A percentile compares a stretch with the other conserved stretches of the same genome.
phyloP scores from a whole-genome alignment of 64 coral and sea anemone genomes.

The Montipora capricornis region DNA sequence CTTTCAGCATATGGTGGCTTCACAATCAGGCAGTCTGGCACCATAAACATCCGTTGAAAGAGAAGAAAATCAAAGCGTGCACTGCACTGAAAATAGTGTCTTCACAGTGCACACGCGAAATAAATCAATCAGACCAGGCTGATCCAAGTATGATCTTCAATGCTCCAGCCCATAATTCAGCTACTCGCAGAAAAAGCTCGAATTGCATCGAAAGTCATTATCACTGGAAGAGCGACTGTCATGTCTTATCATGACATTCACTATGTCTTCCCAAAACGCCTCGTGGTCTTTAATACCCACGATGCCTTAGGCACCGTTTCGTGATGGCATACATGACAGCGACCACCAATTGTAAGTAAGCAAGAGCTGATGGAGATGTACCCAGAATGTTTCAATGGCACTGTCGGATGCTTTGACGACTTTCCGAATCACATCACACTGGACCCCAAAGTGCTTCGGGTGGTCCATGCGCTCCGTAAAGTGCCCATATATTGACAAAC shows the following conservation, averaged over 20 bases:
- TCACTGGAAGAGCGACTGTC: too few species aligned
- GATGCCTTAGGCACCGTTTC: too few species aligned
- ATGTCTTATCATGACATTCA: too few species aligned
- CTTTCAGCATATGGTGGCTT: too few species aligned
- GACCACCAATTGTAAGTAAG: too few species aligned
- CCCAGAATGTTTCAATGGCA: too few species aligned
- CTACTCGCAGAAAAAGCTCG: not conserved
- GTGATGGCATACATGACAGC: too few species aligned
- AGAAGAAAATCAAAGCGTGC: conserved; percentile 11
- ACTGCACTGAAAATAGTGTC: conserved; percentile 28
- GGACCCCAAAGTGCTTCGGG: not conserved
- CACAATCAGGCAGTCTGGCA: not conserved
- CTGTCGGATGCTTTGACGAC: conserved; percentile 17
- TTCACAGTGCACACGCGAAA: not conserved
- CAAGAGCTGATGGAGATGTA: too few species aligned
- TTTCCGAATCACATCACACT: conserved; percentile 8
- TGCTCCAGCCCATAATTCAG: not conserved
- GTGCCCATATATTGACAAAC: conserved; percentile 25
- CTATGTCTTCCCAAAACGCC: too few species aligned
- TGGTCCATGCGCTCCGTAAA: conserved; percentile 12
- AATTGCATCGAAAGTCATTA: not conserved
- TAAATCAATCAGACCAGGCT: not conserved
- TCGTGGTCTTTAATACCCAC: too few species aligned
- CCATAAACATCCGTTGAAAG: not conserved
- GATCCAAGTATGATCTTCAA: not conserved